Base-by-base conservation (phyloP, 2,797 vertebrate species). In the Crenichthys baileyi region DNA sequence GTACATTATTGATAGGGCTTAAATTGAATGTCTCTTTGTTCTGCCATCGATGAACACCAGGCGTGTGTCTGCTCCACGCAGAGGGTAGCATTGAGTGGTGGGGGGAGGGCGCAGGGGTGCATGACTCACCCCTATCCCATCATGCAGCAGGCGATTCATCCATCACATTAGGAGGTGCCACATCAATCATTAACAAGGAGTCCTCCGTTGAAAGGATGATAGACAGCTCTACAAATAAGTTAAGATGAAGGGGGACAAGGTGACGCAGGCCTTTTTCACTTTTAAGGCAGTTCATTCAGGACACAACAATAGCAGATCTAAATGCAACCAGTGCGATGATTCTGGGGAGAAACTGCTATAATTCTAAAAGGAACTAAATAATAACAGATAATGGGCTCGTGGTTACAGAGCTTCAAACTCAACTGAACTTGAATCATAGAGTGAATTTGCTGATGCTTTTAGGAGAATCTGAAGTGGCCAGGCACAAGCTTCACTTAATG, bases 131-230 rank as follows among this genome's bases (percentile, higher is more conserved):
- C 84, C 84, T 7, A 31, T 89, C 90, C 90, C 88, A 82, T 93
- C 91, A 89, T 87, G 90, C 88, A 80, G 88, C 88, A 81, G 89
- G 70, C 70, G 77, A 87, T 91, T 92, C 94, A 94, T 94, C 92
- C 92, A 93, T 94, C 93, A 94, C 93, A 93, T 94, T 93, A 93
- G 90, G 90, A 92, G 93, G 93, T 91, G 94, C 86, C 60, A 82
- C 92, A 95, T 95, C 91, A 94, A 95, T 94, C 94, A 95, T 94
- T 95, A 93, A 94, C 93, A 90, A 93, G 93, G 86, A 90, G 89
- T 83, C 87, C 78, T 82, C 75, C 76, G 90, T 83, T 92, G 93
- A 95, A 92, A 91, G 92, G 87, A 90, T 92, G 93, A 94, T 77
- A 85, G 93, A 93, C 94, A 93, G 92, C 86, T 91, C 87, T 90